Evolutionary conservation across 1,140 invertebrate genomes (phyloP), one percentile per base, ranked within the genome.

Genomic region (Diachasmimorpha longicaudata): DNA sequence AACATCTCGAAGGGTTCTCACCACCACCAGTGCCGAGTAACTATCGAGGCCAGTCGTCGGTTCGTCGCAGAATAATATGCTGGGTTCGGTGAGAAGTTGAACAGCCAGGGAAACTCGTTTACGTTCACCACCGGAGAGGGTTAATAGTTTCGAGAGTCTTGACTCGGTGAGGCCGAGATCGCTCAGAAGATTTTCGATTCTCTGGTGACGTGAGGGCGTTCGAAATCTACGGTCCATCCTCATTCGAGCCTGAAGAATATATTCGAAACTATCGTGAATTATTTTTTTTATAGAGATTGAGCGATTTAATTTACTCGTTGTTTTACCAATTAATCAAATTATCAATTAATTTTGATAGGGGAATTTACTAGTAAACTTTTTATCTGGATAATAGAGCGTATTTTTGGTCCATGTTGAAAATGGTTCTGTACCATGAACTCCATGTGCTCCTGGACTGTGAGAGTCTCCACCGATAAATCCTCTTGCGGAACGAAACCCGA

Each of bases 31-130:
- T 0, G 96, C 95, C 76, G 92, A 94, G 81, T 91, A 96, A 85
- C 94, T 96, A 83, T 97, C 96, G 14, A 97, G 83, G 0, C 95
- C 95, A 0, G 94, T 94, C 0, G 95, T 96, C 9, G 95, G 94
- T 82, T 96, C 95, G 84, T 96, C 95, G 80, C 94, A 95, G 84
- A 96, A 96, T 11, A 96, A 82, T 63, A 96, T 91, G 23, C 91
- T 91, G 14, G 94, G 94, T 85, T 96, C 93, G 70, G 92, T 94
- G 6, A 96, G 88, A 0, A 96, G 87, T 92, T 97, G 95, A 58
- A 95, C 93, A 48, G 96, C 97, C 79, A 98, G 91, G 0, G 96
- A 93, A 8, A 98, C 90, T 80, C 96, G 90, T 85, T 96, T 97
- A 81, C 93, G 93, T 85, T 98, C 96, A 0, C 97, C 97, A 2